Evolutionary conservation across 30 jellyfish, hydroid and myxozoan genomes (phyloP), one percentile per base, ranked within the genome.

Genomic region (Cassiopea andromeda): DNA sequence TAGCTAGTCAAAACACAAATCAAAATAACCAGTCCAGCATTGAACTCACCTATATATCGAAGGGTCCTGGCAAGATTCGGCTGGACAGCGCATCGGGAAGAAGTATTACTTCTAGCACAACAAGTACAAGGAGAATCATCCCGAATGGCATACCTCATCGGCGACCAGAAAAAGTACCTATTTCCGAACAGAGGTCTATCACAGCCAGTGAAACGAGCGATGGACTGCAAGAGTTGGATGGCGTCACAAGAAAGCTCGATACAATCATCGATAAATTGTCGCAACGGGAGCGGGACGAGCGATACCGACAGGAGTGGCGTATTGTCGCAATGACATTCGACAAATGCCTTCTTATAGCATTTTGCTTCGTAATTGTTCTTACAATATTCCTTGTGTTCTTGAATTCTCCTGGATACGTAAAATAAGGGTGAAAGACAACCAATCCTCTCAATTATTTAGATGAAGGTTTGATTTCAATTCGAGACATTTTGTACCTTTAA

Each of bases 241-340:
- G 58, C n/a, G 47, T 92, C 46, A 75, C 87, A 60, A 87, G 60
- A 48, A 87, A 92, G 74, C 50, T 92, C 38, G 96, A 92, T 69
- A 66, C 70, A 18, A 77, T 92, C 59, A 84, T 87, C 70, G 96
- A 87, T 2, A 81, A 83, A 81, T 43, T 92, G 78, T 73, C 78
- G 64, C 91, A 84, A 15, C 58, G 81, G 54, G 96, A 92, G 48
- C 60, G 75, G 43, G 98, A 87, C 57, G 93, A 92, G 44, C 68
- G 50, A 60, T 44, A 57, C 48, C 81, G 81, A 49, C 87, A 74
- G 44, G 98, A 92, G 81, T 92, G 98, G 98, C 82, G 98, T 2
- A 87, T 87, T 47, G 98, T 92, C 27, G 98, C 98, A 86, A 92
- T 86, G 98, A 92, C 98, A 7, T 69, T 92, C 67, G 98, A 92